These are phyloP conservation scores for Atlantisia rogersi DNA, from an alignment of 2,113 vertebrate species.

Conservation along the genomic window DNA sequence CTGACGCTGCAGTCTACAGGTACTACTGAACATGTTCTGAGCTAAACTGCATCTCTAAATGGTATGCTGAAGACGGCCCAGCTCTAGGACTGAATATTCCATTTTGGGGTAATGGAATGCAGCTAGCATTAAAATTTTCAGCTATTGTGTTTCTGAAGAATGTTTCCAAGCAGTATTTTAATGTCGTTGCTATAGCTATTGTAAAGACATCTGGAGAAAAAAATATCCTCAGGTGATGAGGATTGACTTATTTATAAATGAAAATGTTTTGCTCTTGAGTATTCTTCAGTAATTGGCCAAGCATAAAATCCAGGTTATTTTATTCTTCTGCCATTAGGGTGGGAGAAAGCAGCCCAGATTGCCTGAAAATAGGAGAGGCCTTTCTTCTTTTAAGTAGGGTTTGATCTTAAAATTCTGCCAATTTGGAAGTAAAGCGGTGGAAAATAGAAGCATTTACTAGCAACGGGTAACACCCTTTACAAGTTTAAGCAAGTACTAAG, in stretches of 20 bases:
- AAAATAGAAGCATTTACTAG: constrained; percentile 20
- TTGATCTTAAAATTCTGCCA: background rate
- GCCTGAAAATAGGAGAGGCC: background rate
- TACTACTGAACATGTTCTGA: background rate
- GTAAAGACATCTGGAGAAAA: background rate
- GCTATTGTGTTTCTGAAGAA: background rate
- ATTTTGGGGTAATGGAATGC: background rate
- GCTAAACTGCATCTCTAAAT: background rate
- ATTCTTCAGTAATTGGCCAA: background rate
- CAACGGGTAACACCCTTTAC: constrained; percentile 44
- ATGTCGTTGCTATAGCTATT: background rate
- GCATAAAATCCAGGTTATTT: background rate
- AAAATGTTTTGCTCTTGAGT: background rate
- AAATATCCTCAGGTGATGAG: background rate
- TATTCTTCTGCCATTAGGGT: background rate
- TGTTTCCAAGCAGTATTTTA: background rate
- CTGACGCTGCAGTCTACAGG: background rate
- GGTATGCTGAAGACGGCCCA: background rate
- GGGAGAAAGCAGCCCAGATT: background rate
- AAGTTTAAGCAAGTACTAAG: constrained; percentile 55
- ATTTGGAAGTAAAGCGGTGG: background rate
- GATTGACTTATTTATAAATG: background rate
- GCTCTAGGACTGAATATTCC: background rate
- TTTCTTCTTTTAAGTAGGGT: background rate
- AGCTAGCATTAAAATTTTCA: background rate